These are phyloP conservation scores for Coregonus clupeaformis DNA, from an alignment of 2,113 vertebrate genomes.

Conservation along the genomic window DNA sequence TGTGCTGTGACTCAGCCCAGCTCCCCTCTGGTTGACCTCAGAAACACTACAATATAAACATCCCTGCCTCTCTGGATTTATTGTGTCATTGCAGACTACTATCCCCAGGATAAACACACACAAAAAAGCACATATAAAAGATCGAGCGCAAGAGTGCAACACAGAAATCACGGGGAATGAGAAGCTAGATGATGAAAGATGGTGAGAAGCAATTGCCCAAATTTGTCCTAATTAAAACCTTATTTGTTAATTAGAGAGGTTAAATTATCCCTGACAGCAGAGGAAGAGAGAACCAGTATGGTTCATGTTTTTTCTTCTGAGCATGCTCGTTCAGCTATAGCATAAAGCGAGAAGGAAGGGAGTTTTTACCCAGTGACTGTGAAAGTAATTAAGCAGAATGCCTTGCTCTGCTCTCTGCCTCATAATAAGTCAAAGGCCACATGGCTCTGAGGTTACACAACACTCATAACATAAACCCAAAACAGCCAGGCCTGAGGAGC, in stretches of 20 bases:
- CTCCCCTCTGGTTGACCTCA: constrained; percentile 6
- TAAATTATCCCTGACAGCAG: constrained; percentile 4
- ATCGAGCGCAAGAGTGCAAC: too few species aligned
- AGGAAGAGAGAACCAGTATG: neutral
- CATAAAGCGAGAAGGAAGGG: too few species aligned
- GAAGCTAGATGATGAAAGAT: too few species aligned
- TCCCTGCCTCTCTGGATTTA: constrained; percentile 6
- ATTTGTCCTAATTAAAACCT: constrained; percentile 13
- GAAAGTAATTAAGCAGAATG: neutral
- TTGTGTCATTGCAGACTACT: constrained; percentile 13
- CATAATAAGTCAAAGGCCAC: neutral
- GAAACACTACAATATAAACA: constrained; percentile 14
- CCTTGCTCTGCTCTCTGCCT: neutral
- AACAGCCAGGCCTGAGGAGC: too few species aligned
- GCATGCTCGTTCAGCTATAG: too few species aligned
- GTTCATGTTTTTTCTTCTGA: too few species aligned
- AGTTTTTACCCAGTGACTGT: too few species aligned
- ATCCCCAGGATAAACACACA: neutral
- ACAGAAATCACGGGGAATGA: too few species aligned
- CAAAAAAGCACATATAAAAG: neutral
- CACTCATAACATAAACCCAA: too few species aligned
- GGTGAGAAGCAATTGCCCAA: neutral
- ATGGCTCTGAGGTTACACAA: too few species aligned
- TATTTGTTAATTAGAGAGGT: constrained; percentile 16
- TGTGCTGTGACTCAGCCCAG: neutral